These are phyloP conservation scores for Lepas anatifera DNA, from an alignment of 2,888 invertebrate species.

Conservation along the genomic window DNA sequence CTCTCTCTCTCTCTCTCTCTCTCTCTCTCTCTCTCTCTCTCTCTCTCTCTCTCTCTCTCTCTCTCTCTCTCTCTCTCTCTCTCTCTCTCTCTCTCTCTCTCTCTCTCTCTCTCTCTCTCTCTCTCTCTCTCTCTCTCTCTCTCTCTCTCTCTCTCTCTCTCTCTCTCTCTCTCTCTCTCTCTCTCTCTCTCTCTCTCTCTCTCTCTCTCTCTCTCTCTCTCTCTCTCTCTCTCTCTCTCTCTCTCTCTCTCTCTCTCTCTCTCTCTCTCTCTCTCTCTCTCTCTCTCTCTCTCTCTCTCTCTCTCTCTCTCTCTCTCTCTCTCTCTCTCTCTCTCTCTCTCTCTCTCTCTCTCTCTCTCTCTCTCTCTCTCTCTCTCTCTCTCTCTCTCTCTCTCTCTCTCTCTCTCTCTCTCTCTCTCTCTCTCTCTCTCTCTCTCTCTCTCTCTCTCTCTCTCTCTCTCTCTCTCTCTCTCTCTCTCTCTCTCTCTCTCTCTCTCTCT, in stretches of 20 bases:
- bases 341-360: neutral
- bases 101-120: neutral
- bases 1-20: too few relatives aligned
- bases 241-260: conserved; percentile 15
- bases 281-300: neutral
- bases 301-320: neutral
- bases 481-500: too few relatives aligned
- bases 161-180: conserved; percentile 7
- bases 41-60: neutral
- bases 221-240: conserved; percentile 1
- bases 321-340: neutral
- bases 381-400: neutral
- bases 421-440: too few relatives aligned
- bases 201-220: conserved; percentile 13
- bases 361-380: neutral
- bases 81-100: neutral
- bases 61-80: neutral
- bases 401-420: too few relatives aligned
- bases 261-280: conserved; percentile 7
- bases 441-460: too few relatives aligned
- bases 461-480: too few relatives aligned
- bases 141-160: conserved; percentile 9
- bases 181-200: conserved; percentile 4
- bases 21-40: neutral
- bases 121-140: neutral